A percentile compares a stretch with the other conserved stretches of the same genome.
Evolutionary conservation across 1,140 invertebrate genomes (phyloP).

Genomic region (Bombus huntii): DNA sequence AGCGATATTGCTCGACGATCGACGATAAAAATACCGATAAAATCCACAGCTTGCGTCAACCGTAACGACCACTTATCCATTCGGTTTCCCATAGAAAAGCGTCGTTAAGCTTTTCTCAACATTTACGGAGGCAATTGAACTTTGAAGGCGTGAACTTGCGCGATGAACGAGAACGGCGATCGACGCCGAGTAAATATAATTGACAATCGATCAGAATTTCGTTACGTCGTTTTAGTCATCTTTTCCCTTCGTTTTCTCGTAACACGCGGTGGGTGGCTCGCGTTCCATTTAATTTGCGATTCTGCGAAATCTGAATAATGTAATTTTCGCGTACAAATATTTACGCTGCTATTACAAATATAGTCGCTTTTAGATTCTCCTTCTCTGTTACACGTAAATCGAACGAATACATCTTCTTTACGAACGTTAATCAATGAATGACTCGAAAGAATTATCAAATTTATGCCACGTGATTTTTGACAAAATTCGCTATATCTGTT

Average conservation of each 20-base stretch:
- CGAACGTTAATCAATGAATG: no score
- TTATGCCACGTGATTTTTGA: no score
- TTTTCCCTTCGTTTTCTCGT: background rate
- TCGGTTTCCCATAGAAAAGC: background rate
- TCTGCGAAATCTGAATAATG: no score
- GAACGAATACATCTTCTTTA: no score
- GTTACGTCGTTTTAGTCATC: background rate
- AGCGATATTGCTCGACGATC: constrained; percentile 32
- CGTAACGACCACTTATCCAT: background rate
- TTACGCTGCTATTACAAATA: no score
- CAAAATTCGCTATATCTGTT: no score
- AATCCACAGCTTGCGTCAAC: no score
- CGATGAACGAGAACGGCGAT: background rate
- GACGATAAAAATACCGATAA: background rate
- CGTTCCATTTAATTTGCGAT: background rate
- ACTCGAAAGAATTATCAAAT: background rate
- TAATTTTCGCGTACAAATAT: background rate
- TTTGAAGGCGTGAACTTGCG: background rate
- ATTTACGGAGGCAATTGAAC: background rate
- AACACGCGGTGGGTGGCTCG: no score
- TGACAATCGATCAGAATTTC: background rate
- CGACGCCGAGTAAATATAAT: background rate
- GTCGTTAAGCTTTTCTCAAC: background rate
- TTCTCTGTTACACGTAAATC: no score
- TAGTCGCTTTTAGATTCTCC: no score